Base-by-base conservation (phyloP, 2,888 invertebrate species). In the Platynereis dumerilii region DNA sequence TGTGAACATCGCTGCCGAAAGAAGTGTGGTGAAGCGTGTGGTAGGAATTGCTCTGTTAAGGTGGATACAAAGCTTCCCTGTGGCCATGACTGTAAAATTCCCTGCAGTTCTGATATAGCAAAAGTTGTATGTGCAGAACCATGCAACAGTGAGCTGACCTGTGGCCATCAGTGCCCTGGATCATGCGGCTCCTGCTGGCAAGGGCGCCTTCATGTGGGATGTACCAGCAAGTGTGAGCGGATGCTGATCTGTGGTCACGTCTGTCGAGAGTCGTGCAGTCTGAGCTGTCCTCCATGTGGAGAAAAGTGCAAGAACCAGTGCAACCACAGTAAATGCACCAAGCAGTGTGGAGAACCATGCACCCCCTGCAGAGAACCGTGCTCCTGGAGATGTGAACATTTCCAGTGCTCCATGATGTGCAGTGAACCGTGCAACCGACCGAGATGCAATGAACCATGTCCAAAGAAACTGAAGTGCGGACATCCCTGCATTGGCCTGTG, bases 141-240 rank as follows among this genome's bases (percentile, higher is more conserved):
- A 2, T 80, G 80, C 55, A 66, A 22, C 5, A 67, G 22, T 17
- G 17, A 26, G 60, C 74, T 75, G 48, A 66, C 68, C 44, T 79
- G 74, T 64, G 72, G 61, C 3, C 77, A 79, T 64, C 17, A 10
- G 0, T 80, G 80, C 67, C 59, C 27, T 12, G 83, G 84, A n/a
- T 76, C 74, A 2, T 86, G 86, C 71, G 77, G 87, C 2, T 69
- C 78, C 55, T 90, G 90, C 80, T 78, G 72, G 42, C 88, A 87
- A 75, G 89, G 89, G 52, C 86, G 89, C 10, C 79, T 90, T 62
- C 91, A 91, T 79, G 76, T 74, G 64, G 82, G 87, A 24, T 91
- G 90, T 80, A 70, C 72, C 42, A 84, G 87, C 72, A 80, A 83
- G 22, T 91, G 91, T 80, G 84, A 85, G 5, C 86, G 86, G 58